A percentile compares a stretch with the other conserved stretches of the same genome.
phyloP scores from a whole-genome alignment of 1,140 invertebrate genomes.

The Solenopsis fugax region DNA sequence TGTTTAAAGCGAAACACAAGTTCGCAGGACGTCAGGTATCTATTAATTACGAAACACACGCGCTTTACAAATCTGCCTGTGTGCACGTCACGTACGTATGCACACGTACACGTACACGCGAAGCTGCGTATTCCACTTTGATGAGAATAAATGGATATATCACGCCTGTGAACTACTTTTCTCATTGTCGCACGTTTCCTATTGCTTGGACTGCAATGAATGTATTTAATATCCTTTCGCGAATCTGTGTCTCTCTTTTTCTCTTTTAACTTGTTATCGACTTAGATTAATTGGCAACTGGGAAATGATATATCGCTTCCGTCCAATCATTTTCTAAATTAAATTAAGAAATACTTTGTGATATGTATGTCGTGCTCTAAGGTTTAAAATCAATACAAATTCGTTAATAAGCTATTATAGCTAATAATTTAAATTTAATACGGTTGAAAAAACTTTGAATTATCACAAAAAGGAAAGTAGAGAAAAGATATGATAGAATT shows the following conservation, averaged over 20 bases:
- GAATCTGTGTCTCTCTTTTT: neutral
- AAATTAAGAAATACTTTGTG: no score
- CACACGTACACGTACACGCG: neutral
- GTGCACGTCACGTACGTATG: neutral
- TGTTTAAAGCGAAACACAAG: slow-evolving; percentile 14
- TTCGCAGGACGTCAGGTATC: slow-evolving; percentile 22
- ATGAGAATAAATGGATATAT: slow-evolving; percentile 51
- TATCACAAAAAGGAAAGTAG: neutral
- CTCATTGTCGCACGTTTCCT: slow-evolving; percentile 37
- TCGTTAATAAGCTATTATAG: neutral
- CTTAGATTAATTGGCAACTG: slow-evolving; percentile 38
- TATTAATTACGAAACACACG: slow-evolving; percentile 31
- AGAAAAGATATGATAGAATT: neutral
- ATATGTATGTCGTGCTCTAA: no score
- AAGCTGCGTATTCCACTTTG: slow-evolving; percentile 15
- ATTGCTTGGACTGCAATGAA: slow-evolving; percentile 22
- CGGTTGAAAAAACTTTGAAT: neutral
- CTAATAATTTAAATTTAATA: no score
- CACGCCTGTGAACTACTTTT: slow-evolving; percentile 43
- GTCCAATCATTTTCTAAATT: neutral
- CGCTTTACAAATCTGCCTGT: slow-evolving; percentile 3
- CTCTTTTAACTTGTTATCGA: slow-evolving; percentile 3
- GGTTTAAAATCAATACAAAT: no score
- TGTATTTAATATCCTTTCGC: slow-evolving; percentile 28
- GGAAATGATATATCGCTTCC: slow-evolving; percentile 16